Percentiles rank a stretch among this genome's conserved stretches.
Evolutionary conservation across 2,113 vertebrate species (phyloP).

Genomic region (Baryphthengus martii): DNA sequence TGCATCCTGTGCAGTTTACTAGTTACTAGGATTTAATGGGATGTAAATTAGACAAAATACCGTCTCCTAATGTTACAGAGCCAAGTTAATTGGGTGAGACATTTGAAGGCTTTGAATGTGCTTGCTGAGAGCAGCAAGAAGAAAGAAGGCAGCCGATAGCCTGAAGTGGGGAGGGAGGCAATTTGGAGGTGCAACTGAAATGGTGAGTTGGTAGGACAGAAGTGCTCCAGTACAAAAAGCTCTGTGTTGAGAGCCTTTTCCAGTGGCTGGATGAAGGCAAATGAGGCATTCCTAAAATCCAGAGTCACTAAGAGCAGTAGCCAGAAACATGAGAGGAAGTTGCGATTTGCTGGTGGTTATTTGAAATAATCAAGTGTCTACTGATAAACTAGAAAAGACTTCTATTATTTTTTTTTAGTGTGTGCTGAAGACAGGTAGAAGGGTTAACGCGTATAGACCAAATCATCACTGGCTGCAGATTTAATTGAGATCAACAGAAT

Average conservation of each 20-base stretch:
- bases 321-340: not conserved
- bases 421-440: not conserved
- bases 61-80: not conserved
- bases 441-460: accelerated
- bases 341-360: not conserved
- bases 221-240: not conserved
- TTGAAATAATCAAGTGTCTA: not conserved
- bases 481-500: not conserved
- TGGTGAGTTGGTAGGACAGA: not conserved
- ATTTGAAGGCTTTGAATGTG: not conserved
- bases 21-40: not conserved
- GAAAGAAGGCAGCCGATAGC: not conserved
- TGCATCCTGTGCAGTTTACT: not conserved
- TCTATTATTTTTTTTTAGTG: not conserved
- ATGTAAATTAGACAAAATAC: not conserved
- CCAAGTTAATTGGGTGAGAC: not conserved
- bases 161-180: not conserved
- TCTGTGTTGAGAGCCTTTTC: not conserved
- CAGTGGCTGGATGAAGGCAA: not conserved
- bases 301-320: not conserved
- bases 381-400: not conserved
- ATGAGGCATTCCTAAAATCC: not conserved
- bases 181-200: not conserved
- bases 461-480: not conserved
- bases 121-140: not conserved